Conservation (phyloP, 2,113 vertebrate genomes). For the Corvus moneduloides region DNA sequence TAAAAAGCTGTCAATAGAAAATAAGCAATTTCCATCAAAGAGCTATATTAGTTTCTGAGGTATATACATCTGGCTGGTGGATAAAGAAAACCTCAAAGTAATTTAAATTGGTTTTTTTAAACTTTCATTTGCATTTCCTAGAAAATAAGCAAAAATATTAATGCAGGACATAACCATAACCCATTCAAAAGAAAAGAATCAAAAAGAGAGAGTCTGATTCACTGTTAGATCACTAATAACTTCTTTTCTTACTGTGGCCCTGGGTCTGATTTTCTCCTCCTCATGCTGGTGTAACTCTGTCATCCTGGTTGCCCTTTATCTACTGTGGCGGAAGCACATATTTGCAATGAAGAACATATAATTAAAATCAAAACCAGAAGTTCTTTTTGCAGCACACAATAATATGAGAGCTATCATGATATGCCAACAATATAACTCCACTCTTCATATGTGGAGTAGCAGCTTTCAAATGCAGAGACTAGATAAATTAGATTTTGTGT, state of each 20-base stretch:
- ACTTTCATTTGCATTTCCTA: slow-evolving; percentile 67
- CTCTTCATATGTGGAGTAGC: not conserved
- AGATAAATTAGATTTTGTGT: not conserved
- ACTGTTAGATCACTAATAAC: not conserved
- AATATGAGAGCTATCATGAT: not conserved
- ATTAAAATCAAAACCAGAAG: not conserved
- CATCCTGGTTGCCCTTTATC: not conserved
- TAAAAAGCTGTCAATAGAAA: slow-evolving; percentile 82
- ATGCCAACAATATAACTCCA: not conserved
- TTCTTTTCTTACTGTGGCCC: not conserved
- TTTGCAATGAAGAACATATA: not conserved
- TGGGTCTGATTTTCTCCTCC: not conserved
- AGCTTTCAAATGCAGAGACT: not conserved
- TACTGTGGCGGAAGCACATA: not conserved
- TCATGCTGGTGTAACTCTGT: not conserved
- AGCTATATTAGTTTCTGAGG: slow-evolving; percentile 68
- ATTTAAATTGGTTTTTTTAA: slow-evolving; percentile 57
- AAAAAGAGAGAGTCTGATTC: not conserved
- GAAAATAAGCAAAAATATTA: slow-evolving; percentile 61
- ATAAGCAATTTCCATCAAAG: slow-evolving; percentile 76
- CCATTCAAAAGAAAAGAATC: not conserved
- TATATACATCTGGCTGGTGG: slow-evolving; percentile 44
- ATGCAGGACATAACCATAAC: not conserved
- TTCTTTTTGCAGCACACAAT: not conserved
- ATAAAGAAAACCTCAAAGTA: slow-evolving; percentile 46